Conservation (phyloP, 1,140 invertebrate genomes). For the Caenorhabditis tropicalis region DNA sequence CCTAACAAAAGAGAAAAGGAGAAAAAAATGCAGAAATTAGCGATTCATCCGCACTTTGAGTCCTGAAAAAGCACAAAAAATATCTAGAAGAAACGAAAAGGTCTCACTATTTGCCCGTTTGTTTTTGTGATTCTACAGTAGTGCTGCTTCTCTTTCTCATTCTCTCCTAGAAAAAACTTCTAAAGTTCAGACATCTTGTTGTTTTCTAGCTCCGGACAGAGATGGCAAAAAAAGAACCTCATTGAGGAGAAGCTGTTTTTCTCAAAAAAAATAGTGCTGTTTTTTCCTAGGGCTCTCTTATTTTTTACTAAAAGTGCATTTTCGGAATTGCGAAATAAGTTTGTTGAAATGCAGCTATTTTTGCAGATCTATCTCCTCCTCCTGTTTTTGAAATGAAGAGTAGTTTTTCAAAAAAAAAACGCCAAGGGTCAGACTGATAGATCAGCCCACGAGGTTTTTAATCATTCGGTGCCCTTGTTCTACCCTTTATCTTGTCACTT, state of each 20-base stretch:
- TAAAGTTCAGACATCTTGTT: conserved; percentile 38
- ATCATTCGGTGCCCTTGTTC: conserved; percentile 9
- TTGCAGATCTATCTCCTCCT: neutral
- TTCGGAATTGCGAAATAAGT: conserved; percentile 15
- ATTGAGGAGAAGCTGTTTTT: conserved; percentile 29
- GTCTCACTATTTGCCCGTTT: neutral
- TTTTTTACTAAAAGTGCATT: neutral
- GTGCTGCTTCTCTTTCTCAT: neutral
- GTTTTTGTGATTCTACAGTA: conserved; percentile 2
- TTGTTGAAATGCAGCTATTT: neutral
- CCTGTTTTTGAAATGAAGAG: neutral
- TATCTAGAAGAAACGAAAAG: neutral
- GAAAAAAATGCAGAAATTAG: neutral
- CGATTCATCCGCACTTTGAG: neutral
- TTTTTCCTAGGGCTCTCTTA: neutral
- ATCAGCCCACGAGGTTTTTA: conserved; percentile 27
- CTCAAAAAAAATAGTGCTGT: neutral
- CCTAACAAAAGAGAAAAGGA: neutral
- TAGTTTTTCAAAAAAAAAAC: conserved; percentile 9
- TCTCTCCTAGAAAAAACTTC: neutral
- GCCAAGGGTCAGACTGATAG: neutral
- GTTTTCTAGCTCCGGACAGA: neutral
- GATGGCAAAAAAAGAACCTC: neutral
- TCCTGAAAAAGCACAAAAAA: neutral
- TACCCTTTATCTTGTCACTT: conserved; percentile 19